Conservation (phyloP, 2,113 vertebrate species). For the Neolamprologus variostigma region DNA sequence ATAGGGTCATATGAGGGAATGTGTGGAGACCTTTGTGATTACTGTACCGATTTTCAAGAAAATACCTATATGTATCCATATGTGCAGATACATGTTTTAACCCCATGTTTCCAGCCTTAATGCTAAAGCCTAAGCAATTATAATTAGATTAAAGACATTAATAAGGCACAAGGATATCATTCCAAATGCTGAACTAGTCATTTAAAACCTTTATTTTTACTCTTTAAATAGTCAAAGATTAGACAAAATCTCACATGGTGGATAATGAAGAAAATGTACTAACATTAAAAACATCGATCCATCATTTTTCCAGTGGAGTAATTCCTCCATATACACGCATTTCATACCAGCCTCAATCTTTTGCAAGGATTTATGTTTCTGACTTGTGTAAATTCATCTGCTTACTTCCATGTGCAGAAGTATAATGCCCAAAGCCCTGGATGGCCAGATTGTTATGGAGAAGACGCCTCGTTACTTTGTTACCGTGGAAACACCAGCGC, state of each 20-base stretch:
- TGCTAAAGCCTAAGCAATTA: background rate
- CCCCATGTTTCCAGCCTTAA: rapidly evolving
- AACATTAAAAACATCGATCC: background rate
- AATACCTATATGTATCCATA: background rate
- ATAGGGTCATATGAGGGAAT: background rate
- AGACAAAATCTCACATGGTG: background rate
- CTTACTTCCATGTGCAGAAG: conserved; percentile 40
- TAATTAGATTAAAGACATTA: background rate
- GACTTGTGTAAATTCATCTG: background rate
- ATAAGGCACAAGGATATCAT: background rate
- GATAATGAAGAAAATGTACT: background rate
- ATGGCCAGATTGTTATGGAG: conserved; percentile 78
- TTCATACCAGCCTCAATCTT: background rate
- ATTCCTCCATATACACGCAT: background rate
- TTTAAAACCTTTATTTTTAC: background rate
- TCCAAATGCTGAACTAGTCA: rapidly evolving
- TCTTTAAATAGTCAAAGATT: rapidly evolving
- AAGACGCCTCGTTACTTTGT: conserved; percentile 79
- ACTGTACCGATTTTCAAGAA: background rate
- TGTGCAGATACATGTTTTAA: background rate
- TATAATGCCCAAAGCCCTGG: conserved; percentile 78
- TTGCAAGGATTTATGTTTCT: background rate
- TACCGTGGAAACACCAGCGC: conserved; percentile 67
- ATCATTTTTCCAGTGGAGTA: background rate
- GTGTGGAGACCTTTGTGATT: background rate